Evolutionary conservation across 37 sponge, comb jelly and placozoan genomes (phyloP).

Genomic region (Chondrosia reniformis): DNA sequence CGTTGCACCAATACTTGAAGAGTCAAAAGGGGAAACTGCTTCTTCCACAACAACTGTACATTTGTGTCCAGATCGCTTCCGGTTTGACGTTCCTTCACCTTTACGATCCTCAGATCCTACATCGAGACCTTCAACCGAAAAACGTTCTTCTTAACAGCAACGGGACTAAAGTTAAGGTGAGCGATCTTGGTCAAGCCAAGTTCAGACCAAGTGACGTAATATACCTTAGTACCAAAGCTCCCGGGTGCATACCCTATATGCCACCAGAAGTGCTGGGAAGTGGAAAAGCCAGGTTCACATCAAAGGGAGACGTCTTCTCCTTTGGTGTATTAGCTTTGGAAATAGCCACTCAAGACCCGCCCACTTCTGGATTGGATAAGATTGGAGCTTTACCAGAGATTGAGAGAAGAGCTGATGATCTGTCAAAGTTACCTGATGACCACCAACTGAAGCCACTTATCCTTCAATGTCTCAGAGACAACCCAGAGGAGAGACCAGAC

Average conservation of each 20-base stretch:
- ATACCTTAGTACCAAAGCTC: background rate
- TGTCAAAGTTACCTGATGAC: background rate
- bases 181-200: background rate
- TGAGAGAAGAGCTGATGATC: background rate
- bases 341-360: background rate
- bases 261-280: conserved; percentile 1
- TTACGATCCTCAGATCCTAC: conserved; percentile 8
- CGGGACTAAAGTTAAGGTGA: background rate
- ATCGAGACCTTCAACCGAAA: background rate
- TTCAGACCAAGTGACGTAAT: background rate
- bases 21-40: background rate
- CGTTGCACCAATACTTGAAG: background rate
- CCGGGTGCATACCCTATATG: background rate
- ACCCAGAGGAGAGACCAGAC: background rate
- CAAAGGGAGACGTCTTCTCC: background rate
- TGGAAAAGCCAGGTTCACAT: background rate
- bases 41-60: background rate
- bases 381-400: background rate
- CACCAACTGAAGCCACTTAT: conserved; percentile 1
- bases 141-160: background rate
- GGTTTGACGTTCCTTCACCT: background rate
- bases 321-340: background rate
- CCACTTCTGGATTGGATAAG: background rate
- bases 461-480: background rate
- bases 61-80: background rate